A percentile compares a stretch with the other conserved stretches of the same genome.
Conservation (phyloP, 2,888 invertebrate species). For the Nasonia oneida region DNA sequence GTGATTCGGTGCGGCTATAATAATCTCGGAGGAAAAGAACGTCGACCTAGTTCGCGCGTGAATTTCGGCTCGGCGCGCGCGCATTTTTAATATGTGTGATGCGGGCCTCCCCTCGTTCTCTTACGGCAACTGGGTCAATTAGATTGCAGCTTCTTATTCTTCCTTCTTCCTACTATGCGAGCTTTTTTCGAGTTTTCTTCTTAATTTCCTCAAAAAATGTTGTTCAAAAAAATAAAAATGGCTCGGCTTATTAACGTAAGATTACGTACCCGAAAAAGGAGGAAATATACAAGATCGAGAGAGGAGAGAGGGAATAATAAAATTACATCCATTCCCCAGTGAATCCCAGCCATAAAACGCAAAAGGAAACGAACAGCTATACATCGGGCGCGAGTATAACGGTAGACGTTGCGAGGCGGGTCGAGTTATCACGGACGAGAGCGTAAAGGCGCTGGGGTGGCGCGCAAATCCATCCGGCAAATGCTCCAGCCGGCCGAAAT, state of each 20-base stretch:
- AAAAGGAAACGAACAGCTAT: neutral
- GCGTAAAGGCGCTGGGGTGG: slow-evolving; percentile 32
- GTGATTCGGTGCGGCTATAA: slow-evolving; percentile 31
- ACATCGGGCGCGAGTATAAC: neutral
- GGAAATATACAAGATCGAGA: too few relatives aligned
- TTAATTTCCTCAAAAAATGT: neutral
- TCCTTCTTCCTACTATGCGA: neutral
- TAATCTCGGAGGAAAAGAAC: neutral
- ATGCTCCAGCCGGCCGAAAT: slow-evolving; percentile 67
- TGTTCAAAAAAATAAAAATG: neutral
- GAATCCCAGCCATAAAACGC: slow-evolving; percentile 11
- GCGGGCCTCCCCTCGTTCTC: neutral
- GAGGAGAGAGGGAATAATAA: neutral
- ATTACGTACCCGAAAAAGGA: too few relatives aligned
- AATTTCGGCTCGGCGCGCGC: slow-evolving; percentile 5
- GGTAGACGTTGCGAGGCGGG: slow-evolving; percentile 5
- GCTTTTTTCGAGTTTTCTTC: neutral
- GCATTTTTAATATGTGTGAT: slow-evolving; percentile 35
- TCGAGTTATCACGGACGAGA: slow-evolving; percentile 38
- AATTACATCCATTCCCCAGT: slow-evolving; percentile 7
- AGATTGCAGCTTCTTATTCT: slow-evolving; percentile 41
- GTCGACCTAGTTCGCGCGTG: neutral
- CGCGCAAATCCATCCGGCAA: slow-evolving; percentile 65
- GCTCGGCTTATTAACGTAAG: neutral
- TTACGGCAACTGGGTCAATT: slow-evolving; percentile 54